These are phyloP conservation scores for Morpho deidamia DNA, from an alignment of 2,888 invertebrate species.

Conservation along the genomic window DNA sequence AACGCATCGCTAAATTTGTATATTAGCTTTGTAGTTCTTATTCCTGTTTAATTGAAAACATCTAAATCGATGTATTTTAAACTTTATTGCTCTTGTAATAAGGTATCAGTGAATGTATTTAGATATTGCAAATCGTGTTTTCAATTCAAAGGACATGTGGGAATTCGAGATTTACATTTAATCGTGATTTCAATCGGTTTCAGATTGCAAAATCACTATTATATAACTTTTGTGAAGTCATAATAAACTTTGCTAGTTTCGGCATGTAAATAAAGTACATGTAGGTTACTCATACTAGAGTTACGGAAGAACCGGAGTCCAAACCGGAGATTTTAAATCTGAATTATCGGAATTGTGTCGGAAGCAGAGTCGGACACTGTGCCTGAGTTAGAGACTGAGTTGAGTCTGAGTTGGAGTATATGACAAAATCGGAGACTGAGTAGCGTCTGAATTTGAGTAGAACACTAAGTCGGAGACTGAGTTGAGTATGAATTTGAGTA, in stretches of 20 bases:
- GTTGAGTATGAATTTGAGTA: no score
- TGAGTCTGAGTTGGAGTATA: no score
- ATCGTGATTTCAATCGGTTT: constrained; percentile 36
- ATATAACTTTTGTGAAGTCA: constrained; percentile 1
- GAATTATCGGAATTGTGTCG: no score
- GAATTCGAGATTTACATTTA: constrained; percentile 51
- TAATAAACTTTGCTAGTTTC: constrained; percentile 1
- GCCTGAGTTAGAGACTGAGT: no score
- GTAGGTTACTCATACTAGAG: no score
- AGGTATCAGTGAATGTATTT: neutral
- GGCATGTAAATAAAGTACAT: neutral
- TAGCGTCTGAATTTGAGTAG: no score
- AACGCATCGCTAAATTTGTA: constrained; percentile 1
- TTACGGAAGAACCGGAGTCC: no score
- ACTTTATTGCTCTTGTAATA: neutral
- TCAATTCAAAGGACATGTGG: constrained; percentile 57
- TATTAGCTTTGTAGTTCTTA: constrained; percentile 11
- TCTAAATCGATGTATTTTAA: neutral
- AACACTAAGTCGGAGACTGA: no score
- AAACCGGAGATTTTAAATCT: no score
- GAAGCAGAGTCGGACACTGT: no score
- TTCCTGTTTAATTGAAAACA: constrained; percentile 1
- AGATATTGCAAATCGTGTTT: constrained; percentile 32
- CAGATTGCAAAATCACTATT: constrained; percentile 16
- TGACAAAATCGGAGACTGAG: no score